A percentile compares a stretch with the other conserved stretches of the same genome.
Evolutionary conservation across 2,888 invertebrate genomes (phyloP).

Genomic region (Orgyia antiqua): DNA sequence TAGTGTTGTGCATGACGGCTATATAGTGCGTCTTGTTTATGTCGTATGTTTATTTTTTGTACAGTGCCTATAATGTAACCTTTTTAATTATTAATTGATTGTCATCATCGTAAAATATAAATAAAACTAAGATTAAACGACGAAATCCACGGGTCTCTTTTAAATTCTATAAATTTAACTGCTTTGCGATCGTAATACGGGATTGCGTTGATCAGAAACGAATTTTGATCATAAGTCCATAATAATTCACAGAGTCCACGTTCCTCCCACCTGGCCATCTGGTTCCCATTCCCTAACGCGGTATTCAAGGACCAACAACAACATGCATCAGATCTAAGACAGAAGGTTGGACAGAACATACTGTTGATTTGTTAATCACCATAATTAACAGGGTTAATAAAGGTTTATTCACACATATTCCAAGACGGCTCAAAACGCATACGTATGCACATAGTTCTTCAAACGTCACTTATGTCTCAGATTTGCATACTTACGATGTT

Average conservation of each 20-base stretch:
- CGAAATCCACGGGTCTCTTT: too few species aligned
- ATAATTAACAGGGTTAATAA: conserved; percentile 25
- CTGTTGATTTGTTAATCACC: conserved; percentile 22
- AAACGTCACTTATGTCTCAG: too few species aligned
- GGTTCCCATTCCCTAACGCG: conserved; percentile 80
- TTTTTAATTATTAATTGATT: too few species aligned
- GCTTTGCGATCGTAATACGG: too few species aligned
- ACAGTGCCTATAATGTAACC: conserved; percentile 29
- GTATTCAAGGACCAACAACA: conserved; percentile 74
- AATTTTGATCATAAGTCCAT: conserved; percentile 3
- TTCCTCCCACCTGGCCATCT: conserved; percentile 76
- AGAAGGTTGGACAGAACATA: conserved; percentile 60
- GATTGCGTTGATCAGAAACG: too few species aligned
- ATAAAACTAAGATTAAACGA: too few species aligned
- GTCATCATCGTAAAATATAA: too few species aligned
- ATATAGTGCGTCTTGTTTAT: conserved; percentile 31
- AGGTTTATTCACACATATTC: too few species aligned
- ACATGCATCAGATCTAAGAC: conserved; percentile 68
- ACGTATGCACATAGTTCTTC: too few species aligned
- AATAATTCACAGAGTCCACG: conserved; percentile 74
- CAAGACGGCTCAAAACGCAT: too few species aligned
- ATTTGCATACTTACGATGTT: too few species aligned
- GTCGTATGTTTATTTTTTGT: conserved; percentile 34
- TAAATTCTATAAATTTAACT: too few species aligned
- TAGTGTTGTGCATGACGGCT: conserved; percentile 63